Base-by-base conservation (phyloP, 2,797 vertebrate genomes). In the Todus mexicanus region DNA sequence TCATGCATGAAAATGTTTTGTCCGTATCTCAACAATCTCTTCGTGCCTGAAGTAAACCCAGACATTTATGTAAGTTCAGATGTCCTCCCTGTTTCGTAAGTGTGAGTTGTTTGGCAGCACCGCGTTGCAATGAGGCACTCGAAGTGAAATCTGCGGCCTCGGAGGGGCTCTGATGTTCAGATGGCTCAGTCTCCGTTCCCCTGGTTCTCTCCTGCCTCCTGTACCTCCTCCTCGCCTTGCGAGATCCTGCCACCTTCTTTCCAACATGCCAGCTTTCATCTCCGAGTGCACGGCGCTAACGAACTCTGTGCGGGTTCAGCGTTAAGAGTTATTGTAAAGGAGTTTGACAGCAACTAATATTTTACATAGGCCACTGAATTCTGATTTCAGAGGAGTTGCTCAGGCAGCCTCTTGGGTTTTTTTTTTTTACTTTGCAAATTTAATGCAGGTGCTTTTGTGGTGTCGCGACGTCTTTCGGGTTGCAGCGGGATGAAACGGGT, bases 271-370 rank as follows among this genome's bases (percentile, higher is more conserved):
- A 85, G 65, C 2, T 95, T 48, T 45, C 88, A 93, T 96, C 86
- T 94, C 57, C 69, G 4, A 73, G 82, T 75, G 89, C 92, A 89
- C 3, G 66, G 56, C 47, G 2, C 0, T 18, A 64, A 17, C 6
- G 7, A 76, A 1, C 82, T 91, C 93, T 78, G 15, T 2, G 78
- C 87, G 92, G 89, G 84, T 64, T 83, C 76, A 35, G 87, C 33
- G 0, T 7, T 43, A 9, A 15, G 17, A 35, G 47, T 85, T 73
- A 47, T 1, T 22, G 8, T 94, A 73, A 93, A 79, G 27, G 3
- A n/a, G 7, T 91, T 92, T 94, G 94, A 95, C 92, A 93, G 93
- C 5, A 48, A 47, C 89, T 94, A 64, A 91, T 87, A 94, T 84
- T 92, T 75, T 89, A 80, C 92, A 86, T 78, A 87, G 79, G 56